These are phyloP conservation scores for Koerneria pararmatus DNA, from an alignment of 2,888 invertebrate genomes.

Conservation along the genomic window DNA sequence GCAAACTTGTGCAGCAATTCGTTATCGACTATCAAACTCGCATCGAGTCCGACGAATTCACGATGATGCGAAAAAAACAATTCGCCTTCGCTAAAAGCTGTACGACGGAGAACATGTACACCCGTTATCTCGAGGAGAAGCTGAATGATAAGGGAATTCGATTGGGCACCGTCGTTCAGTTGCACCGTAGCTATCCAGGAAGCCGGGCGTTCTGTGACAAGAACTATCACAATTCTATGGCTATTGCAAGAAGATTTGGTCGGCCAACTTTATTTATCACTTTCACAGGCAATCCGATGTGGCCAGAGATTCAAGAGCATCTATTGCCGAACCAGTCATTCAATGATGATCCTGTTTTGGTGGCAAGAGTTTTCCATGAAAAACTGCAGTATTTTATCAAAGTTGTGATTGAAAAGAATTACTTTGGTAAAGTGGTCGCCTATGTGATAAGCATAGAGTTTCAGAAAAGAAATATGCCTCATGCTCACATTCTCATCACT, in stretches of 20 bases:
- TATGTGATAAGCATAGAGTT: conserved; percentile 51
- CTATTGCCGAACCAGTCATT: conserved; percentile 31
- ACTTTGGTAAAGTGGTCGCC: conserved; percentile 40
- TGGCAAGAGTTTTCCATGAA: conserved; percentile 39
- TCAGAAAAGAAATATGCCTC: conserved; percentile 56
- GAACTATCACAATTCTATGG: conserved; percentile 43
- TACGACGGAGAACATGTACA: too few relatives aligned
- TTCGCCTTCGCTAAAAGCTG: too few relatives aligned
- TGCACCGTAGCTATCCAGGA: too few relatives aligned
- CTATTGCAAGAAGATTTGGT: conserved; percentile 39
- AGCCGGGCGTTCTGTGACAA: conserved; percentile 55
- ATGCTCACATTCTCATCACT: conserved; percentile 47
- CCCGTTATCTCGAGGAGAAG: too few relatives aligned
- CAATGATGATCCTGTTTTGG: conserved; percentile 40
- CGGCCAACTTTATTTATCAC: conserved; percentile 52
- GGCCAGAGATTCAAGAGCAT: conserved; percentile 44
- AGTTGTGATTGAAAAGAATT: conserved; percentile 27
- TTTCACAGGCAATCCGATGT: conserved; percentile 58
- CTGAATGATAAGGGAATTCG: too few relatives aligned
- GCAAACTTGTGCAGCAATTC: too few relatives aligned
- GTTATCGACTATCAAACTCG: too few relatives aligned
- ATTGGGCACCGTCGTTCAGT: too few relatives aligned
- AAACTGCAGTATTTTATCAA: conserved; percentile 41
- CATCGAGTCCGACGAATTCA: too few relatives aligned
- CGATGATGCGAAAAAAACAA: too few relatives aligned